A percentile compares a stretch with the other conserved stretches of the same genome.
Evolutionary conservation across 2,113 vertebrate species (phyloP).

Genomic region (Phalacrocorax brasilianus): DNA sequence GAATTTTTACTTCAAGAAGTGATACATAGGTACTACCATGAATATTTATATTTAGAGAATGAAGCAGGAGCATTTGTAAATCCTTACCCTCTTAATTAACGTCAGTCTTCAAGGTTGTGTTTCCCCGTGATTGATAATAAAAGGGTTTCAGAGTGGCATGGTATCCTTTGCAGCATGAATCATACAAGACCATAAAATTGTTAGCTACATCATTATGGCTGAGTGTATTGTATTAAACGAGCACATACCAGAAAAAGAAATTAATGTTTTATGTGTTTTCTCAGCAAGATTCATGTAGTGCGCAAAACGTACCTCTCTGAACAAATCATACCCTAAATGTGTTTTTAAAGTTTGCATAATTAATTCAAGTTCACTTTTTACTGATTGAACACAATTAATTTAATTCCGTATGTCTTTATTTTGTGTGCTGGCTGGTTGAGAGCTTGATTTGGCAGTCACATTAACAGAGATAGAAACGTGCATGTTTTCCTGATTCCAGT

Average conservation of each 20-base stretch:
- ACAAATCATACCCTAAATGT: constrained; percentile 6
- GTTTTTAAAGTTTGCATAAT: constrained; percentile 47
- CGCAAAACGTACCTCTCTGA: not conserved
- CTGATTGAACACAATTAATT: constrained; percentile 12
- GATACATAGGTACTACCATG: constrained; percentile 48
- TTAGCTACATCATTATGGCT: constrained; percentile 62
- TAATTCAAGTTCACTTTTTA: constrained; percentile 28
- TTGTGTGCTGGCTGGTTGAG: not conserved
- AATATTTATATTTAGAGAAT: constrained; percentile 65
- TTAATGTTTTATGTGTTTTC: constrained; percentile 51
- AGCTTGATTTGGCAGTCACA: not conserved
- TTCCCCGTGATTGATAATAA: constrained; percentile 67
- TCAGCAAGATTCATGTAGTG: constrained; percentile 42
- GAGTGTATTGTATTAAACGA: constrained; percentile 51
- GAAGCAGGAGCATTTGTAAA: constrained; percentile 61
- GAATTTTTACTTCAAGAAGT: constrained; percentile 46
- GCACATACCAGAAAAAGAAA: constrained; percentile 39
- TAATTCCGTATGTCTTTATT: not conserved
- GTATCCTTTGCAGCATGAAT: constrained; percentile 63
- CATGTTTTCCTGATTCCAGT: not conserved
- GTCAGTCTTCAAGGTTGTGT: constrained; percentile 54
- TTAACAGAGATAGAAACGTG: not conserved
- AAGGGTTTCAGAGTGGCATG: constrained; percentile 61
- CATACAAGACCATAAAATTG: constrained; percentile 61
- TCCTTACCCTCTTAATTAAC: constrained; percentile 61